Base-by-base conservation (phyloP, 2,113 vertebrate genomes). In the Oxyura jamaicensis region DNA sequence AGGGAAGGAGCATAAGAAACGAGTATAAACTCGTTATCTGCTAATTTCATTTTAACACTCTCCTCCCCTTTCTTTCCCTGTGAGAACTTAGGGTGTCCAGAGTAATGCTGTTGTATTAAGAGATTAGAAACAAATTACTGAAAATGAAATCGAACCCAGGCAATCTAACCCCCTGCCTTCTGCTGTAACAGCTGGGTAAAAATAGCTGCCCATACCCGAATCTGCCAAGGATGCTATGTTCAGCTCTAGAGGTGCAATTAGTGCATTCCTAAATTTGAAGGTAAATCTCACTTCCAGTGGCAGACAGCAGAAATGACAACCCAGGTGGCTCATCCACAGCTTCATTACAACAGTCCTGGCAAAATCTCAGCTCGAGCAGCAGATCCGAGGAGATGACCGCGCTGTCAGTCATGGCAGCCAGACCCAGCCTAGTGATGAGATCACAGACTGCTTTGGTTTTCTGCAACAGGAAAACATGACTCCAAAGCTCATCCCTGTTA, bases 51-150 rank as follows among this genome's bases (percentile, higher is more conserved):
- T 83, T 67, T 77, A 92, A 66, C 76, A 84, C 39, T 29, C 59
- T 94, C 50, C 86, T 92, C 60, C 59, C 76, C 78, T 3, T 33
- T 65, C n/a, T 92, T 63, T 83, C 83, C 55, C 42, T 59, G 46
- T 50, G 76, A 94, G 92, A 92, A 91, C 42, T 86, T 80, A 52
- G 80, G 36, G 69, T 63, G 83, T 67, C 80, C 76, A 53, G 42
- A 81, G 81, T n/a, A 83, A 83, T 46, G 35, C 23, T 74, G 50
- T 17, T 62, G 13, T 62, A 67, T n/a, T 71, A 80, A 92, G 66
- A 85, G 79, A 83, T 15, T 5, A 81, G 83, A 71, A 83, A 55
- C 8, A 83, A 88, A 69, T 23, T 35, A 23, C 21, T 63, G 59
- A 77, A 67, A 75, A 59, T 7, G 26, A 29, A 72, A 41, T 42